Evolutionary conservation across 2,888 invertebrate genomes (phyloP), one percentile per base, ranked within the genome.

Genomic region (Himalopsyche kuldschensis): DNA sequence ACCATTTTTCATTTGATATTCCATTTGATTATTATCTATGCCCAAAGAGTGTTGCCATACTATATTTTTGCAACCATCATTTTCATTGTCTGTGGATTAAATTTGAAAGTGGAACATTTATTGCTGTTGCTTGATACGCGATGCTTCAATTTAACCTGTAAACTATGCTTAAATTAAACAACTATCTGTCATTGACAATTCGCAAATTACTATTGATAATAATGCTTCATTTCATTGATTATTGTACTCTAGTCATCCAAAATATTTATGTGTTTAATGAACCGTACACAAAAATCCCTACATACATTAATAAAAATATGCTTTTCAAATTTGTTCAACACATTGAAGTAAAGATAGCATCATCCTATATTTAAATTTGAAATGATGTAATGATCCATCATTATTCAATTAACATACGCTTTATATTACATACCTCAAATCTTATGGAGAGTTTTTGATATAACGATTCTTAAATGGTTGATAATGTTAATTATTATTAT

Each of bases 341-440:
- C 30, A 69, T 69, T 30, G 30, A 15, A 24, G 3, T 69, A 11
- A 69, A n/a, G n/a, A 27, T 69, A 24, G 11, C 27, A 69, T 69
- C 69, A 69, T 69, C 63, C 15, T 69, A 69, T 69, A 69, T 77
- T 77, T 27, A 41, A 27, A 77, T 77, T 77, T 77, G 35, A 35
- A 46, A 77, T 41, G 35, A 35, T 69, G 69, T 27, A 69, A 27
- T 27, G 27, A 69, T 69, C 4, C 30, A 69, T 69, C 31, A 47
- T 78, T 47, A 27, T 47, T 78, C 63, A 79, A 79, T 79, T 46
- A 32, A 55, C 31, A n/a, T n/a, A 79, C 48, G 79, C 79, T 79
- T 79, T 79, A 79, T 55, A 48, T 79, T 79, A 55, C 79, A 55
- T 79, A 79, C 79, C 79, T 79, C 79, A 79, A 78, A 27, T 46